A percentile compares a stretch with the other conserved stretches of the same genome.
phyloP scores from a whole-genome alignment of 2,113 vertebrate species.

The Centrocercus urophasianus region DNA sequence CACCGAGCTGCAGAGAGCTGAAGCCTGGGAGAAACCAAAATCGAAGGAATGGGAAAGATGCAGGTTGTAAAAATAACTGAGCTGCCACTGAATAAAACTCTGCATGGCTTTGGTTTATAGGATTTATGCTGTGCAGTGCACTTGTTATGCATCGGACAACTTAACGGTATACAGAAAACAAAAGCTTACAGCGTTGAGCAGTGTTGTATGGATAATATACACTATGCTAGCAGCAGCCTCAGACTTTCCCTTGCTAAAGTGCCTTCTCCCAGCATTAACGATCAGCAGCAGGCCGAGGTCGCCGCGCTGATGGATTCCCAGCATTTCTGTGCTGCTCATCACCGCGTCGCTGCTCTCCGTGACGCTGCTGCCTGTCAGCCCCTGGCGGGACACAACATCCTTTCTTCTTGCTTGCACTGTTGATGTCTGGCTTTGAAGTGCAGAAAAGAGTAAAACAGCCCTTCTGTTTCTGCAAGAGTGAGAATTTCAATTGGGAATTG shows the following conservation, averaged over 20 bases:
- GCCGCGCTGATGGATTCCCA: not conserved
- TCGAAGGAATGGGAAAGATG: not conserved
- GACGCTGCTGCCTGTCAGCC: not conserved
- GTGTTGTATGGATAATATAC: not conserved
- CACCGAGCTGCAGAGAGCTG: not conserved
- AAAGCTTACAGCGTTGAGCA: not conserved
- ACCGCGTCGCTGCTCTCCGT: not conserved
- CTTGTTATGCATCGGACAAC: not conserved
- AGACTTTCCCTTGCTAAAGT: not conserved
- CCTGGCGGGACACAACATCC: not conserved
- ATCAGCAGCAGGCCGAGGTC: not conserved
- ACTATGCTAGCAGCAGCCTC: slow-evolving; percentile 43
- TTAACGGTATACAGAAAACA: not conserved
- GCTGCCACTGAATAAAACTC: not conserved
- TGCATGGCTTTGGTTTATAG: not conserved
- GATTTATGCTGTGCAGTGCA: not conserved
- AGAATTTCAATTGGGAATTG: not conserved
- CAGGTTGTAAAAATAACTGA: not conserved
- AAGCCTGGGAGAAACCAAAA: not conserved
- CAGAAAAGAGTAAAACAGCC: slow-evolving; percentile 55
- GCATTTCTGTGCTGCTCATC: not conserved
- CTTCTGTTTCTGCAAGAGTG: slow-evolving; percentile 70
- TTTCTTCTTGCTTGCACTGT: not conserved
- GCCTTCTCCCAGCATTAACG: not conserved
- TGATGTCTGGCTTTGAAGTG: slow-evolving; percentile 46